Base-by-base conservation (phyloP, 1,140 invertebrate genomes). In the Euglossa dilemma region DNA sequence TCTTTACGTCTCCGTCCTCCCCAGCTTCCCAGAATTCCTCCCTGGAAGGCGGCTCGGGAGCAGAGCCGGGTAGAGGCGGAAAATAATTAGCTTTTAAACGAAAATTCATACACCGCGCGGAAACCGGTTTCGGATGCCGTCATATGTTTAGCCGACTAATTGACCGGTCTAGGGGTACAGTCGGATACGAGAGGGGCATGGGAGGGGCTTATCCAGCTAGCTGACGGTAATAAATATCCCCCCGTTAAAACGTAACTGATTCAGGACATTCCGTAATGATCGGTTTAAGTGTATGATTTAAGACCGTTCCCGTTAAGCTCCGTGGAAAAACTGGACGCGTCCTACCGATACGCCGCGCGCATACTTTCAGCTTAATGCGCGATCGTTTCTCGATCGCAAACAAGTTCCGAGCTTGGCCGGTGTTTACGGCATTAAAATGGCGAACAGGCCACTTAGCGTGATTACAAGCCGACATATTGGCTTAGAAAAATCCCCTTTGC, bases 241-340 rank as follows among this genome's bases (percentile, higher is more conserved):
- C 25, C 43, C 8, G 63, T 69, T 82, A 69, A 69, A 82, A 82
- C 80, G 16, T 76, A 76, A 75, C 80, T 66, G 61, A 81, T 74
- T 75, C 71, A 57, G 52, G 61, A 81, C 72, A 75, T 75, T 75
- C 72, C 16, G 25, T 75, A 81, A 81, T 81, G 43, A 75, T 76
- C 72, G 73, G 80, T 76, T 69, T n/a, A 67, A 82, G 45, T 9
- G 73, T 82, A 69, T 82, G 80, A 82, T 82, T 82, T 82, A 82
- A 82, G 23, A 67, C 73, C 54, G 54, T 59, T 82, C 63, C 80
- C 80, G 80, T 82, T 82, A 76, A 82, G 52, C 28, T 57, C n/a
- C 20, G 57, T 47, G 54, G 80, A 82, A 75, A 82, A 82, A 67
- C 72, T 66, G 57, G 61, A 52, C 50, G 47, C 78, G 56, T 80